Conservation (phyloP, 2,797 vertebrate genomes). For the Pygocentrus nattereri region DNA sequence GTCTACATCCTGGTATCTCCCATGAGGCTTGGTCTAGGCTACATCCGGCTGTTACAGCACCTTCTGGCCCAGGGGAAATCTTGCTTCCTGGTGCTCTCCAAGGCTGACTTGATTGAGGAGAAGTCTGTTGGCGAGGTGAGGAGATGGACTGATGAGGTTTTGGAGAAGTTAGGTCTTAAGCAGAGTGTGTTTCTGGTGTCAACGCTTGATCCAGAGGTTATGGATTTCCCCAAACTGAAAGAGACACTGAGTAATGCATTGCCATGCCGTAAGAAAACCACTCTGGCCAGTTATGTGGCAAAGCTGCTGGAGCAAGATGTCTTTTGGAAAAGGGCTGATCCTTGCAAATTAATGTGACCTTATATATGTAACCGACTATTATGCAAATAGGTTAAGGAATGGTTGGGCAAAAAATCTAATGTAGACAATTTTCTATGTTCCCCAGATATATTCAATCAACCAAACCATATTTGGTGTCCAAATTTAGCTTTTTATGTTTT, state of each 20-base stretch:
- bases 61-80: slow-evolving; percentile 42
- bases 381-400: background rate
- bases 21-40: slow-evolving; percentile 40
- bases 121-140: slow-evolving; percentile 40
- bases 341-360: slow-evolving; percentile 55
- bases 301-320: slow-evolving; percentile 53
- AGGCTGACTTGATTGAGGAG: slow-evolving; percentile 55
- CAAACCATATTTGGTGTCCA: too few species aligned
- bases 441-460: too few species aligned
- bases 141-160: slow-evolving; percentile 48
- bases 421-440: too few species aligned
- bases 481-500: too few species aligned
- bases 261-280: slow-evolving; percentile 49
- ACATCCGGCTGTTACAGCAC: slow-evolving; percentile 48
- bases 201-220: slow-evolving; percentile 50
- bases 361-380: background rate
- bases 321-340: slow-evolving; percentile 48
- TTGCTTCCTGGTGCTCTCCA: slow-evolving; percentile 60
- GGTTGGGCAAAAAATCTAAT: too few species aligned
- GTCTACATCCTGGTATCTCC: slow-evolving; percentile 61
- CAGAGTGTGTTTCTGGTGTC: slow-evolving; percentile 52
- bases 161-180: slow-evolving; percentile 48
- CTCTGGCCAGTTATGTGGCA: slow-evolving; percentile 48
- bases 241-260: slow-evolving; percentile 34
- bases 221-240: slow-evolving; percentile 55